These are phyloP conservation scores for Linnaemya tessellans DNA, from an alignment of 2,888 invertebrate species.

Conservation along the genomic window DNA sequence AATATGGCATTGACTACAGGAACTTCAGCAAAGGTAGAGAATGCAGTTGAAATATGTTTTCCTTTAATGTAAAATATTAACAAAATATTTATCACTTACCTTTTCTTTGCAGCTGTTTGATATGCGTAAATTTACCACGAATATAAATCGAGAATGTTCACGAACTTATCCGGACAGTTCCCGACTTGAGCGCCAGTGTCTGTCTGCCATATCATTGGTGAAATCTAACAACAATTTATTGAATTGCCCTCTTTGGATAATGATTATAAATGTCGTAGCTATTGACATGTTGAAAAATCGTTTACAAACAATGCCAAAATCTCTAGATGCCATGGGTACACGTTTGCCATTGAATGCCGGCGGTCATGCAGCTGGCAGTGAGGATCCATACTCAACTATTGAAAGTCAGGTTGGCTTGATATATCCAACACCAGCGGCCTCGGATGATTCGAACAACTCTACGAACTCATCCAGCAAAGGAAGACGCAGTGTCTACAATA, in stretches of 20 bases:
- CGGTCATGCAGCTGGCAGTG: constrained; percentile 75
- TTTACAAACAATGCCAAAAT: constrained; percentile 85
- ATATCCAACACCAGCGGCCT: constrained; percentile 80
- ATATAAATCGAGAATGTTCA: constrained; percentile 87
- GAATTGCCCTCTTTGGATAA: constrained; percentile 91
- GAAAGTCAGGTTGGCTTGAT: constrained; percentile 83
- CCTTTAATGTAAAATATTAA: neutral
- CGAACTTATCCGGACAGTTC: constrained; percentile 88
- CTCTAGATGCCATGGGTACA: constrained; percentile 78
- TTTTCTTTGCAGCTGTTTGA: constrained; percentile 85
- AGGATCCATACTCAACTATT: constrained; percentile 83
- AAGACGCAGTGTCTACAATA: constrained; percentile 79
- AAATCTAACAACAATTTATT: constrained; percentile 87
- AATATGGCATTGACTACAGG: constrained; percentile 87
- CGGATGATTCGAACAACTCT: constrained; percentile 78
- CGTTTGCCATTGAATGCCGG: constrained; percentile 76
- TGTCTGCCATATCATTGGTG: constrained; percentile 89
- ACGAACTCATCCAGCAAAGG: constrained; percentile 80
- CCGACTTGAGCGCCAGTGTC: constrained; percentile 87
- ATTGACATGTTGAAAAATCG: constrained; percentile 90
- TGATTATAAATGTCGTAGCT: constrained; percentile 91
- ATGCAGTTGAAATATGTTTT: neutral
- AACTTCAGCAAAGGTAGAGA: constrained; percentile 85
- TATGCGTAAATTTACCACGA: constrained; percentile 89
- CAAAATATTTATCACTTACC: neutral